Percentiles rank a stretch among this genome's conserved stretches.
These are phyloP conservation scores for Rhynchomys soricoides DNA, from an alignment of 2,113 vertebrate genomes.

Conservation along the genomic window DNA sequence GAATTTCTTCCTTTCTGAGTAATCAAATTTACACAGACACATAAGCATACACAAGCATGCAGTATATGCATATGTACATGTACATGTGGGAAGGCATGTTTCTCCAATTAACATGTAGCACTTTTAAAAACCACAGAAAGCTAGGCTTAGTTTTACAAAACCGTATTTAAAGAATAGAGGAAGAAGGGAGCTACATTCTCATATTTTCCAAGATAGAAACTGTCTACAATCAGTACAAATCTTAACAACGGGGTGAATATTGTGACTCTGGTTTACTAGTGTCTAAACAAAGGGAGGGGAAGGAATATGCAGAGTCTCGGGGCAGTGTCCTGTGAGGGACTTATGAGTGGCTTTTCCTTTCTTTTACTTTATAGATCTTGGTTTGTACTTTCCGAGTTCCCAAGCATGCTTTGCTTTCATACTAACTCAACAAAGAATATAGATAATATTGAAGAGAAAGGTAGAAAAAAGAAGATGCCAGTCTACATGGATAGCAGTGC, in stretches of 20 bases:
- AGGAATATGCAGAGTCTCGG: neutral
- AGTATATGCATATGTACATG: accelerated
- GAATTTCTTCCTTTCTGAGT: neutral
- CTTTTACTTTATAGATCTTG: neutral
- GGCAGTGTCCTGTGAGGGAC: neutral
- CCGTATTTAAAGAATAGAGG: neutral
- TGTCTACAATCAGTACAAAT: neutral
- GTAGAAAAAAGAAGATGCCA: neutral
- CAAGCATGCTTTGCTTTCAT: neutral
- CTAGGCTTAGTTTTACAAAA: slow-evolving; percentile 40
- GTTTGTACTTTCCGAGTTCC: neutral
- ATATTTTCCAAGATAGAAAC: neutral
- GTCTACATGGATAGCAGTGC: neutral
- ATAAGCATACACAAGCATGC: neutral
- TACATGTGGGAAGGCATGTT: neutral
- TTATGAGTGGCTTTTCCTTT: neutral
- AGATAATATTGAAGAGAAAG: neutral
- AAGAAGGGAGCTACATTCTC: neutral
- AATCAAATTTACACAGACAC: neutral
- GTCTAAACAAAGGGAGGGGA: neutral
- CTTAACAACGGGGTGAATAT: neutral
- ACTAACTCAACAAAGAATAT: neutral
- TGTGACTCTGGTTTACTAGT: neutral
- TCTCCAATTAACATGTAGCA: neutral
- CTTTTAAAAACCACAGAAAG: neutral